Evolutionary conservation across 2,888 invertebrate species (phyloP).

Genomic region (Noctuana brunneofusca): DNA sequence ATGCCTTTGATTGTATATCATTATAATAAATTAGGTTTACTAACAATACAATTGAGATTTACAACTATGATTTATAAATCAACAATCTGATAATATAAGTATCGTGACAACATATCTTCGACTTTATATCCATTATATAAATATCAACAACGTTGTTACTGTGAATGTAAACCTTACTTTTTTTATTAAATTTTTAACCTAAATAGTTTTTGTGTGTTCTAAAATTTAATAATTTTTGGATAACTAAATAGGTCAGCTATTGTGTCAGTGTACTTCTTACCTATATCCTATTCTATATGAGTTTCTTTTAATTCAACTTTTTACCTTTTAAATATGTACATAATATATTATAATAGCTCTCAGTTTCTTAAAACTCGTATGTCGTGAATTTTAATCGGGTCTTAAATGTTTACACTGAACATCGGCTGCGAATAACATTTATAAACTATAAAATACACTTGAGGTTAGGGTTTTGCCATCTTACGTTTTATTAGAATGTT

Average conservation of each 20-base stretch:
- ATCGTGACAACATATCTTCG: conserved; percentile 20
- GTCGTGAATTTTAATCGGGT: background rate
- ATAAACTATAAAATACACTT: background rate
- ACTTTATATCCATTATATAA: conserved; percentile 4
- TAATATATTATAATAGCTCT: too few relatives aligned
- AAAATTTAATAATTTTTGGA: too few relatives aligned
- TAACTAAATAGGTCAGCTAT: too few relatives aligned
- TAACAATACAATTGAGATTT: conserved; percentile 28
- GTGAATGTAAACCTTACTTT: too few relatives aligned
- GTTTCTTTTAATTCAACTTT: too few relatives aligned
- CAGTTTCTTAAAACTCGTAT: too few relatives aligned
- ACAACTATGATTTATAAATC: conserved; percentile 7
- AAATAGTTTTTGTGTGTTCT: too few relatives aligned
- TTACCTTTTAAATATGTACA: too few relatives aligned
- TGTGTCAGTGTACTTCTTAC: too few relatives aligned
- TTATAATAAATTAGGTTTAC: conserved; percentile 17
- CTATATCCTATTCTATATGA: too few relatives aligned
- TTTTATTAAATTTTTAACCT: too few relatives aligned
- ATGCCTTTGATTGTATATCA: background rate
- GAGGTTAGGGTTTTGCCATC: background rate
- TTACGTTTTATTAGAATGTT: conserved; percentile 7
- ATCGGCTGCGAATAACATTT: background rate
- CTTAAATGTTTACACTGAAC: background rate
- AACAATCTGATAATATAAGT: conserved; percentile 6
- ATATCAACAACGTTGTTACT: too few relatives aligned